Conservation (phyloP, 2,113 vertebrate genomes). For the Cettia cetti region DNA sequence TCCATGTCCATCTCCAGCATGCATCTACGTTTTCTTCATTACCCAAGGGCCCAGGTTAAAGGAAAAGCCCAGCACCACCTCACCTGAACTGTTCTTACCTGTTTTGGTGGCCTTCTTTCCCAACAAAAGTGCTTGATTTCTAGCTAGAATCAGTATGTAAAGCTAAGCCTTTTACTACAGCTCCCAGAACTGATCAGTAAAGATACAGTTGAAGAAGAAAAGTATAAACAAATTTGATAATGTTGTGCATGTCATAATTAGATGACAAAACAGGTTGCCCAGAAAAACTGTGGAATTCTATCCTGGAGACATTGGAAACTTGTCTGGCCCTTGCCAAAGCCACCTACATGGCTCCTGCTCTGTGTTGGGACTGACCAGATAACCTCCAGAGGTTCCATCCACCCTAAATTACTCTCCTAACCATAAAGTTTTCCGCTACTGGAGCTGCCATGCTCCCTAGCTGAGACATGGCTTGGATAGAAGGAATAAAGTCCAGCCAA, state of each 20-base stretch:
- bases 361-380: background rate
- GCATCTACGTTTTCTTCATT: background rate
- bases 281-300: background rate
- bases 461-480: background rate
- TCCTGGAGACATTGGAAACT: background rate
- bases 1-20: background rate
- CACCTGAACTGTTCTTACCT: background rate
- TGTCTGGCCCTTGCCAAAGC: background rate
- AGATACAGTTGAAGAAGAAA: background rate
- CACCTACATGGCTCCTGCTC: accelerated
- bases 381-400: background rate
- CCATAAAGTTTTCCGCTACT: background rate
- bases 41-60: background rate
- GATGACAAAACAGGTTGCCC: background rate
- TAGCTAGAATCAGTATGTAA: background rate
- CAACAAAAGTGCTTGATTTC: background rate
- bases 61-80: background rate
- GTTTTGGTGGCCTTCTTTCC: background rate
- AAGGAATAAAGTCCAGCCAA: background rate
- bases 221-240: background rate
- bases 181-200: background rate
- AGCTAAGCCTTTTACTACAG: background rate
- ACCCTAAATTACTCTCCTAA: background rate
- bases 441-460: background rate
- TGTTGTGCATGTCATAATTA: background rate